phyloP scores from a whole-genome alignment of 2,797 vertebrate species.

The Leptoclinus maculatus region DNA sequence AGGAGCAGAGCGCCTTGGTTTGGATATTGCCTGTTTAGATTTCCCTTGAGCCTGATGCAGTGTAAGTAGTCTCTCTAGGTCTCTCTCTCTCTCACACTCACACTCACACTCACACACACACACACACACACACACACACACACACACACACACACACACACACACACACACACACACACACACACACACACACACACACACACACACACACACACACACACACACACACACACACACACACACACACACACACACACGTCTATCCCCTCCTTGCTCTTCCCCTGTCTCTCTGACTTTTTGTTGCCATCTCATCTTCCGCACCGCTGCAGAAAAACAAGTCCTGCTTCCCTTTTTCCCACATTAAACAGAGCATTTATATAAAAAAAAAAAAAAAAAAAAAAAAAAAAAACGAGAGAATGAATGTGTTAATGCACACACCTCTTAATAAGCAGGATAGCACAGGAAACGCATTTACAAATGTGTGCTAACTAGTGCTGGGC shows the following conservation, averaged over 20 bases:
- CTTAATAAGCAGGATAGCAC: not conserved
- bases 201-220: slow-evolving; percentile 18
- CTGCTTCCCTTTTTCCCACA: slow-evolving; percentile 8
- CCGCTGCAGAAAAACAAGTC: slow-evolving; percentile 14
- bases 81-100: slow-evolving; percentile 25
- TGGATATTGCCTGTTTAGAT: slow-evolving; percentile 84
- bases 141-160: slow-evolving; percentile 11
- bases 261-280: slow-evolving; percentile 21
- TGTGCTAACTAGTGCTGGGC: too few relatives aligned
- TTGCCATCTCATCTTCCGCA: slow-evolving; percentile 16
- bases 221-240: slow-evolving; percentile 13
- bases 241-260: slow-evolving; percentile 19
- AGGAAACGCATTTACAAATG: not conserved
- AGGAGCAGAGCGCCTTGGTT: slow-evolving; percentile 68
- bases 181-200: slow-evolving; percentile 10
- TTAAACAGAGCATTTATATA: not conserved
- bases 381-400: not conserved
- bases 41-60: slow-evolving; percentile 78
- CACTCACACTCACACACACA: too few relatives aligned
- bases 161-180: slow-evolving; percentile 20
- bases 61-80: slow-evolving; percentile 67
- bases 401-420: not conserved
- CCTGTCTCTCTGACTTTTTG: slow-evolving; percentile 16
- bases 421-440: not conserved
- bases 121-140: slow-evolving; percentile 19